A percentile compares a stretch with the other conserved stretches of the same genome.
phyloP scores from a whole-genome alignment of 2,888 invertebrate species.

The Argynnis bischoffii region DNA sequence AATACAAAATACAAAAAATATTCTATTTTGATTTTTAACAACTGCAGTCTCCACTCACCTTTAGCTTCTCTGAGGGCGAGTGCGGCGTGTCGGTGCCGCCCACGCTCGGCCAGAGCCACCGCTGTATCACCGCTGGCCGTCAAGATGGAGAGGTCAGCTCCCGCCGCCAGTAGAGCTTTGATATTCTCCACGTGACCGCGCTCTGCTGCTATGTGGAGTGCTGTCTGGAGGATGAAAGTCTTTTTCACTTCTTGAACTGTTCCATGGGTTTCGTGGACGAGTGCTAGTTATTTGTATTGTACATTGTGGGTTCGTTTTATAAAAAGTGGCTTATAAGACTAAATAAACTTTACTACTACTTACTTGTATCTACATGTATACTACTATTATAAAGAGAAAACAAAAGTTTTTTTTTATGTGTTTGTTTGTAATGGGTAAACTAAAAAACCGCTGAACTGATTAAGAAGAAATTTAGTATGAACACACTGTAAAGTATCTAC shows the following conservation, averaged over 20 bases:
- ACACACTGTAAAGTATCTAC: background rate
- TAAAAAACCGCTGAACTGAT: no score
- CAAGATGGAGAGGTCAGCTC: constrained; percentile 83
- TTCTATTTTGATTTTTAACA: no score
- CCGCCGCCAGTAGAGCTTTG: constrained; percentile 84
- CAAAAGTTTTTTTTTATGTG: no score
- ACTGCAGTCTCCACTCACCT: constrained; percentile 65
- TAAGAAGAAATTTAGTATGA: no score
- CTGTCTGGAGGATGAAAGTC: constrained; percentile 81
- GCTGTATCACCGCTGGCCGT: constrained; percentile 87
- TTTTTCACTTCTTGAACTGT: background rate
- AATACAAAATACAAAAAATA: no score
- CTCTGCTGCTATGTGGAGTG: constrained; percentile 91
- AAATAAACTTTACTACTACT: no score
- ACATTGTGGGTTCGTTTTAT: no score
- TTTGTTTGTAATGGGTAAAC: no score
- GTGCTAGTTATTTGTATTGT: no score
- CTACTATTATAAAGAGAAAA: background rate
- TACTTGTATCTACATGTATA: background rate
- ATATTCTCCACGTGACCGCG: constrained; percentile 89
- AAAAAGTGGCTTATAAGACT: no score
- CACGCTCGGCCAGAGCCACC: constrained; percentile 73
- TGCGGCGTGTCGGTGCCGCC: constrained; percentile 84
- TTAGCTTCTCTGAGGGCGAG: constrained; percentile 84
- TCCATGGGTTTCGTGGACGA: no score